These are phyloP conservation scores for Balanococcus diminutus DNA, from an alignment of 2,888 invertebrate genomes.

Conservation along the genomic window DNA sequence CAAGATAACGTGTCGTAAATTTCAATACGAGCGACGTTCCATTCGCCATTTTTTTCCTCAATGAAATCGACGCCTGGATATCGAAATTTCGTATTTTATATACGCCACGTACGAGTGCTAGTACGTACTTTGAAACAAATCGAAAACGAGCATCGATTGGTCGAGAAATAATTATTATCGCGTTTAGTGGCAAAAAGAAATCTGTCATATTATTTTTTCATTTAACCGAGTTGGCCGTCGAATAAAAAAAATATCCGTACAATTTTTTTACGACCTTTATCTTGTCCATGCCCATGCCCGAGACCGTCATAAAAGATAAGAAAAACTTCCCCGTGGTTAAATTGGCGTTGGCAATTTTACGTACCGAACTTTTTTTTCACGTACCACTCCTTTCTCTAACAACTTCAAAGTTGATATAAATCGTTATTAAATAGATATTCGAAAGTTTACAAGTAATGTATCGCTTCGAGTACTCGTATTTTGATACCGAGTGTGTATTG, in stretches of 20 bases:
- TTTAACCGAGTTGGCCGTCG: background rate
- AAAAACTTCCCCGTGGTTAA: background rate
- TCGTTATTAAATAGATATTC: constrained; percentile 2
- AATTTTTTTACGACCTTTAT: background rate
- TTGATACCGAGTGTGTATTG: background rate
- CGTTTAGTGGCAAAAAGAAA: background rate
- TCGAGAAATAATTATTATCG: background rate
- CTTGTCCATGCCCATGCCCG: background rate
- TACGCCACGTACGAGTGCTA: background rate
- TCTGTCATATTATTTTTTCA: constrained; percentile 5
- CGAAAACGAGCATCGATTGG: background rate
- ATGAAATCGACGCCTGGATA: background rate
- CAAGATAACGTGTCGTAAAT: constrained; percentile 7
- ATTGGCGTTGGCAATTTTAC: background rate
- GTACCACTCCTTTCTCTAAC: background rate
- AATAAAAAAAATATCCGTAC: background rate
- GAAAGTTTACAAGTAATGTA: background rate
- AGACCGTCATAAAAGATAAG: background rate
- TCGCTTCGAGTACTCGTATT: background rate
- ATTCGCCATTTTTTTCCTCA: background rate
- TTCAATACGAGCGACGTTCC: background rate
- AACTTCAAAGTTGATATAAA: constrained; percentile 23
- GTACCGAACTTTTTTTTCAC: background rate
- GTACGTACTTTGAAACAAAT: background rate
- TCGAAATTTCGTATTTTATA: background rate